Evolutionary conservation across 2,888 invertebrate species (phyloP), one percentile per base, ranked within the genome.

Genomic region (Drosophila paranaensis): DNA sequence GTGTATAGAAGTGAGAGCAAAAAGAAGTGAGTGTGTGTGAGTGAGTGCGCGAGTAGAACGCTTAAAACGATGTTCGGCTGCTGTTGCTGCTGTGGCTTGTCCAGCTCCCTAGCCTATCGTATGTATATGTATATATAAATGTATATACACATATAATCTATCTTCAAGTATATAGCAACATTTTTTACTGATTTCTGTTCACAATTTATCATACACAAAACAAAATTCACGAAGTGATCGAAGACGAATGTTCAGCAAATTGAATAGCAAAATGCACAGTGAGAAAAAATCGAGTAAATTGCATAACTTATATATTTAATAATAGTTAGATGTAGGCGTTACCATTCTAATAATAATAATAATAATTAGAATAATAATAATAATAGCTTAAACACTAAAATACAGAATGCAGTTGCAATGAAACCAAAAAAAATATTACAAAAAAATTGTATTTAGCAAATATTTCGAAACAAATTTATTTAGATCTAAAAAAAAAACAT

Each of bases 231-330:
- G 35, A 48, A 20, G 6, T 55, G 58, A 46, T 51, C 14, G 42
- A 10, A 57, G 27, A 46, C 55, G 60, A 55, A 60, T 53, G 77
- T 35, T 58, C 46, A 63, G 55, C 60, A 78, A 67, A 60, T 55
- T 56, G 57, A 27, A 62, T 46, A 56, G 51, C 54, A 62, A 78
- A 78, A 63, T 74, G 60, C 62, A 51, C 50, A 74, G 53, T 16
- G 30, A 50, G 16, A 50, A 13, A 70, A 71, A 61, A 70, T 46
- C 57, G 54, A 64, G 46, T 46, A 48, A 68, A 73, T 89, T 84
- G 71, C 82, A 75, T 88, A 89, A 89, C 83, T 83, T 83, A 89
- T 83, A 89, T 89, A 82, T 82, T 88, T 88, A 82, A 82, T 88
- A 82, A 82, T 82, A 82, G 76, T 82, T 77, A 79, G 25, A 39